Percentiles rank a stretch among this genome's conserved stretches.
Evolutionary conservation across 2,113 vertebrate species (phyloP).

Genomic region (Catharus minimus): DNA sequence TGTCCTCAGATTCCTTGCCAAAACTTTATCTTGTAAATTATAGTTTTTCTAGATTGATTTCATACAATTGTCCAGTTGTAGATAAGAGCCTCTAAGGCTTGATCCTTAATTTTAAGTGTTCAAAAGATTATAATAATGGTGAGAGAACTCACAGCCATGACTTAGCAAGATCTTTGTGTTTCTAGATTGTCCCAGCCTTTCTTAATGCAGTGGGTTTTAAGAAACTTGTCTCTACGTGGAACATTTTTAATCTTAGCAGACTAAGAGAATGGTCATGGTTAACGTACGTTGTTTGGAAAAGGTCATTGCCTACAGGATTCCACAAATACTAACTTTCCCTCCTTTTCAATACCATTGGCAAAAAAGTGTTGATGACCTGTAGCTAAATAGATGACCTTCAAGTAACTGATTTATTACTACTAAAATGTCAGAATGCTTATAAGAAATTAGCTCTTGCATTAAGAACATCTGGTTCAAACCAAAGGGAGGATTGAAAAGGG

Average conservation of each 20-base stretch:
- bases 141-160: not conserved
- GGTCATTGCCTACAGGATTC: not conserved
- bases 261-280: not conserved
- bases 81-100: not conserved
- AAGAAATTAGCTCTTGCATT: not conserved
- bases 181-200: not conserved
- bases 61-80: not conserved
- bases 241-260: not conserved
- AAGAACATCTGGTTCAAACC: constrained; percentile 13
- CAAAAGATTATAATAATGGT: not conserved
- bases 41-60: not conserved
- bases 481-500: not conserved
- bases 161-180: not conserved
- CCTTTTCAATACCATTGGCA: not conserved
- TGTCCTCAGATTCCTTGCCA: not conserved
- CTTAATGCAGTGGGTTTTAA: not conserved
- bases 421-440: constrained; percentile 11
- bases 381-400: not conserved
- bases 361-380: not conserved
- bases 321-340: not conserved
- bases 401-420: constrained; percentile 12
- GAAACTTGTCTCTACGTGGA: not conserved
- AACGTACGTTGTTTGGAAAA: not conserved
- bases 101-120: not conserved
- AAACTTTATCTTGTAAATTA: not conserved